These are phyloP conservation scores for Thunnus albacares DNA, from an alignment of 2,797 vertebrate species.

Conservation along the genomic window DNA sequence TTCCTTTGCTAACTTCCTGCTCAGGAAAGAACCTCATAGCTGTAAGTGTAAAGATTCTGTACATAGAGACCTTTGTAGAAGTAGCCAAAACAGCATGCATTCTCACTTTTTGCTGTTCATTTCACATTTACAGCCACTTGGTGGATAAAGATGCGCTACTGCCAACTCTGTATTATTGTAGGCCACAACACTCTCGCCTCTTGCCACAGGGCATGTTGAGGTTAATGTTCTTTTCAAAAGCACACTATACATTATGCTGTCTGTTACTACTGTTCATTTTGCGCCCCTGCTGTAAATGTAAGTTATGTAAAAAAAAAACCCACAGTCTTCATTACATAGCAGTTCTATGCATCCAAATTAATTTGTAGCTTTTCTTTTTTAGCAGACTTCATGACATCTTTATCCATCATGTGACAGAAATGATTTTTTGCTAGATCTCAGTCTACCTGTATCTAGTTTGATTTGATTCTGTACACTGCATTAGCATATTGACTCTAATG, in stretches of 20 bases:
- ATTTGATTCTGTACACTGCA: constrained; percentile 20
- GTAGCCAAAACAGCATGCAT: constrained; percentile 86
- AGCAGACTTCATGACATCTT: constrained; percentile 37
- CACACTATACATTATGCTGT: constrained; percentile 36
- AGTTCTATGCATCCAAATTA: constrained; percentile 72
- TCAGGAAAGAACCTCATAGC: constrained; percentile 81
- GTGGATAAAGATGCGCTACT: constrained; percentile 61
- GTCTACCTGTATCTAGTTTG: constrained; percentile 12
- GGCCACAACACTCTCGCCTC: constrained; percentile 50
- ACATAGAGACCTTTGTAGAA: constrained; percentile 85
- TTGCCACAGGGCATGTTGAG: constrained; percentile 30
- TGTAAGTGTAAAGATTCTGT: constrained; percentile 84
- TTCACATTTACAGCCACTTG: constrained; percentile 68
- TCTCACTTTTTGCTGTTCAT: constrained; percentile 75
- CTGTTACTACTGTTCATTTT: constrained; percentile 28
- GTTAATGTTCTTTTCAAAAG: constrained; percentile 48
- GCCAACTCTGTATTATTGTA: constrained; percentile 41
- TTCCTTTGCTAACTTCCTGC: constrained; percentile 73
- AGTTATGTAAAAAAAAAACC: neutral
- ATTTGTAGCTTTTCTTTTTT: constrained; percentile 72
- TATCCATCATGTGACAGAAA: constrained; percentile 30
- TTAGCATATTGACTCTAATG: constrained; percentile 26
- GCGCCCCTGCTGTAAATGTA: constrained; percentile 41
- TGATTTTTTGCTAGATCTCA: neutral
- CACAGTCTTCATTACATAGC: constrained; percentile 43